phyloP scores from a whole-genome alignment of 2,113 vertebrate species.

The Daboia siamensis region DNA sequence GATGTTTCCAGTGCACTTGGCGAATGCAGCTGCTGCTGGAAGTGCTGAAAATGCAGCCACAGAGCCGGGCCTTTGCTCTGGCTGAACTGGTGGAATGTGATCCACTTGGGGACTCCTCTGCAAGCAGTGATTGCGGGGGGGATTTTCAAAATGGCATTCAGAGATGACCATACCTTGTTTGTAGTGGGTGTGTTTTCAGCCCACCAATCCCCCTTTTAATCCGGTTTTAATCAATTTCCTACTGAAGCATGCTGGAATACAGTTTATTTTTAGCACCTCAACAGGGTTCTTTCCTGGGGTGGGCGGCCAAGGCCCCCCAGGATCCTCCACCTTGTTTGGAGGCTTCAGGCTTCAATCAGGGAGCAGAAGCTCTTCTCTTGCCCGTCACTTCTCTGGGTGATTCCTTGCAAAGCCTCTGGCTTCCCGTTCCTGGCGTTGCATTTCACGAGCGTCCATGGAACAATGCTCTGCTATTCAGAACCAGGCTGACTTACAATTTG shows the following conservation, averaged over 20 bases:
- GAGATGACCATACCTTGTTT: background rate
- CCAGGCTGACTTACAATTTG: background rate
- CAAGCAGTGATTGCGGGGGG: background rate
- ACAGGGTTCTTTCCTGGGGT: background rate
- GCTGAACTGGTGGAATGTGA: background rate
- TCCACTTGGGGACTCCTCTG: background rate
- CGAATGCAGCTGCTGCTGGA: background rate
- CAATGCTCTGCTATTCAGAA: background rate
- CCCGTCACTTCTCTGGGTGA: background rate
- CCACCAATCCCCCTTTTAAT: background rate
- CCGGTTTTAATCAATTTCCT: background rate
- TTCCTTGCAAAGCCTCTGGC: background rate
- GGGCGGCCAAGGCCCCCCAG: background rate
- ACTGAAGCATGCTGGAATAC: background rate
- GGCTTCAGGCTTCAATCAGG: background rate
- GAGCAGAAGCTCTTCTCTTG: background rate
- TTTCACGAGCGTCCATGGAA: background rate
- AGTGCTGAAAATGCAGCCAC: background rate
- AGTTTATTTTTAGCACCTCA: background rate
- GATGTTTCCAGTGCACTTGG: background rate
- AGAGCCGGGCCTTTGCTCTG: background rate
- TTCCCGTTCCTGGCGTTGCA: background rate
- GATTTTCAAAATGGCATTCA: background rate
- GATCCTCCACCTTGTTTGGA: background rate
- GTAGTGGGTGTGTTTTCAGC: background rate